phyloP scores from a whole-genome alignment of 2,888 invertebrate genomes.

The Folsomia candida region DNA sequence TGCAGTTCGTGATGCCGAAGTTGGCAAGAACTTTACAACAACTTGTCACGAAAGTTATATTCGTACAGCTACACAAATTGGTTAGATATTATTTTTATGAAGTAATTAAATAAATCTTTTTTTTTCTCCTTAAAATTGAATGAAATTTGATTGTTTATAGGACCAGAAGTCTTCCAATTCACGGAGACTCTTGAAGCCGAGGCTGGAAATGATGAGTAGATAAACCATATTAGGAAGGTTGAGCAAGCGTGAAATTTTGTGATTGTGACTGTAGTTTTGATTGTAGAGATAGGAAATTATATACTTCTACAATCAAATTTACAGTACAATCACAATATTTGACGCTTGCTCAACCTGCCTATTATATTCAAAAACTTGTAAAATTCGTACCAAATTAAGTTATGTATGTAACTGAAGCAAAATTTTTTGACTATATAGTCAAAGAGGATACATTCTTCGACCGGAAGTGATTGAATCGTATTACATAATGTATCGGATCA shows the following conservation, averaged over 20 bases:
- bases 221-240: too few species aligned
- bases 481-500: constrained; percentile 94
- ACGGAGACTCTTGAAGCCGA: constrained; percentile 62
- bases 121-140: not conserved
- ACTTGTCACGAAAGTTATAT: constrained; percentile 97
- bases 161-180: constrained; percentile 49
- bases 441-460: constrained; percentile 88
- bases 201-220: constrained; percentile 79
- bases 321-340: too few species aligned
- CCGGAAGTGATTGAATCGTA: constrained; percentile 97
- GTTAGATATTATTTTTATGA: constrained; percentile 16
- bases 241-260: too few species aligned
- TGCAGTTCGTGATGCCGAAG: constrained; percentile 42
- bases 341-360: too few species aligned
- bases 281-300: too few species aligned
- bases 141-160: constrained; percentile 16
- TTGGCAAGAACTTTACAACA: constrained; percentile 42
- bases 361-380: too few species aligned
- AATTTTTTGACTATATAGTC: too few species aligned
- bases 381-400: too few species aligned
- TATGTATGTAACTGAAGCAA: too few species aligned
- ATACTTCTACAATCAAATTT: too few species aligned
- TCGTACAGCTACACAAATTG: constrained; percentile 62
- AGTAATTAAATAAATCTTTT: too few species aligned
- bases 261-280: too few species aligned